These are phyloP conservation scores for Colletes gigas DNA, from an alignment of 1,140 invertebrate genomes.

Conservation along the genomic window DNA sequence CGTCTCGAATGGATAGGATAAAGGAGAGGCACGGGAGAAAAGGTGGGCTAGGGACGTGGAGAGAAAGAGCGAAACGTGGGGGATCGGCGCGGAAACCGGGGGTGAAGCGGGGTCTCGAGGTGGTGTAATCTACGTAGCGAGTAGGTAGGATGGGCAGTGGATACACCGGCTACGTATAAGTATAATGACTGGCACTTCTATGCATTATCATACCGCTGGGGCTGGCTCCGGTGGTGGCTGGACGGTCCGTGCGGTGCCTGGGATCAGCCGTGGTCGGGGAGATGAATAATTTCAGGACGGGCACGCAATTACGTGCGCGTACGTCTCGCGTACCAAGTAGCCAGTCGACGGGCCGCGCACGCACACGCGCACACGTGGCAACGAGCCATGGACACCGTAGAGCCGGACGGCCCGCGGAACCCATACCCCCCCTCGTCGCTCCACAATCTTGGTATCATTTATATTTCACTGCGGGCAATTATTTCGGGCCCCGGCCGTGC, in stretches of 20 bases:
- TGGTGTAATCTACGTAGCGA: constrained; percentile 70
- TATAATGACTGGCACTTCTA: constrained; percentile 81
- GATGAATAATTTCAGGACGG: constrained; percentile 81
- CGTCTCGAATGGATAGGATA: neutral
- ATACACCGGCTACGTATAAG: constrained; percentile 66
- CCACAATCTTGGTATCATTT: constrained; percentile 76
- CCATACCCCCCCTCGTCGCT: constrained; percentile 46
- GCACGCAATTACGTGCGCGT: constrained; percentile 80
- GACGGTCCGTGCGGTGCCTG: constrained; percentile 56
- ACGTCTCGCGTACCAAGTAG: constrained; percentile 81
- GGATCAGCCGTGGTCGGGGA: constrained; percentile 71
- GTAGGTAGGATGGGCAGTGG: constrained; percentile 65
- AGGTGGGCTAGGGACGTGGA: constrained; percentile 10
- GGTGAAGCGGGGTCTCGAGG: constrained; percentile 38
- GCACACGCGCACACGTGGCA: constrained; percentile 48
- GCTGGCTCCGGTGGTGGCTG: constrained; percentile 62
- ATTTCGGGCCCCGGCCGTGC: constrained; percentile 73
- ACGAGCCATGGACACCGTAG: constrained; percentile 44
- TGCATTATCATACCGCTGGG: constrained; percentile 78
- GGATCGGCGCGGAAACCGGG: neutral
- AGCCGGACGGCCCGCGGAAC: constrained; percentile 23
- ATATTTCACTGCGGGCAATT: constrained; percentile 77
- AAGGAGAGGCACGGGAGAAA: constrained; percentile 16
- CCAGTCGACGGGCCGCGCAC: constrained; percentile 62
- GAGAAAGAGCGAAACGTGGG: neutral